Conservation (phyloP, 1,140 invertebrate genomes). For the Bombus impatiens region DNA sequence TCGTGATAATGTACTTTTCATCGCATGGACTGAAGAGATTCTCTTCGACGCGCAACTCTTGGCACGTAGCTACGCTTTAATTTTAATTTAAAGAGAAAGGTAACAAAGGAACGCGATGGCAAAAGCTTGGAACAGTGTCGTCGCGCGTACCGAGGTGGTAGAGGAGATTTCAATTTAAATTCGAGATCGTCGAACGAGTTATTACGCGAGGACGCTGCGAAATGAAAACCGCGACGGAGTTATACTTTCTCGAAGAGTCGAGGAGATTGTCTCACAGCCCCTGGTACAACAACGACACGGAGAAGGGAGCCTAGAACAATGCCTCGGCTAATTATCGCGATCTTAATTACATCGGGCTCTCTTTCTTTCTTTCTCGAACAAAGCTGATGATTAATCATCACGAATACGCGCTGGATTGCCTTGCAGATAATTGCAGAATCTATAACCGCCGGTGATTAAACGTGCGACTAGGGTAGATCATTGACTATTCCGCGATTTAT, state of each 20-base stretch:
- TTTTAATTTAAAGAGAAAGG: neutral
- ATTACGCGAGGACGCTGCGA: conserved; percentile 52
- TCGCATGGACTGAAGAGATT: neutral
- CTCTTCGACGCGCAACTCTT: neutral
- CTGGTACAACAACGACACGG: neutral
- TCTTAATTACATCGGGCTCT: conserved; percentile 49
- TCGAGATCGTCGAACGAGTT: conserved; percentile 33
- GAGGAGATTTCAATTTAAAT: conserved; percentile 24
- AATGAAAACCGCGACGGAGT: conserved; percentile 58
- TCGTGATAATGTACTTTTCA: no score
- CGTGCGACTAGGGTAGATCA: neutral
- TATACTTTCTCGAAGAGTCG: conserved; percentile 52
- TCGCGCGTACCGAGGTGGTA: neutral
- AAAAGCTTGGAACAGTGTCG: neutral
- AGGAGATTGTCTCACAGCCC: conserved; percentile 56
- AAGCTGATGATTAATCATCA: conserved; percentile 19
- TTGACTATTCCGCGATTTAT: neutral
- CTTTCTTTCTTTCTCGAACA: conserved; percentile 29
- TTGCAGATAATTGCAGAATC: conserved; percentile 24
- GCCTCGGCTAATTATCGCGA: conserved; percentile 56
- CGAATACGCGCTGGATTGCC: neutral
- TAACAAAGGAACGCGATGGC: neutral
- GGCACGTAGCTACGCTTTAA: neutral
- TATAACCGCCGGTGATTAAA: neutral
- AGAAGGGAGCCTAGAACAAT: conserved; percentile 49